Evolutionary conservation across 2,113 vertebrate species (phyloP).

Genomic region (Apaloderma vittatum): DNA sequence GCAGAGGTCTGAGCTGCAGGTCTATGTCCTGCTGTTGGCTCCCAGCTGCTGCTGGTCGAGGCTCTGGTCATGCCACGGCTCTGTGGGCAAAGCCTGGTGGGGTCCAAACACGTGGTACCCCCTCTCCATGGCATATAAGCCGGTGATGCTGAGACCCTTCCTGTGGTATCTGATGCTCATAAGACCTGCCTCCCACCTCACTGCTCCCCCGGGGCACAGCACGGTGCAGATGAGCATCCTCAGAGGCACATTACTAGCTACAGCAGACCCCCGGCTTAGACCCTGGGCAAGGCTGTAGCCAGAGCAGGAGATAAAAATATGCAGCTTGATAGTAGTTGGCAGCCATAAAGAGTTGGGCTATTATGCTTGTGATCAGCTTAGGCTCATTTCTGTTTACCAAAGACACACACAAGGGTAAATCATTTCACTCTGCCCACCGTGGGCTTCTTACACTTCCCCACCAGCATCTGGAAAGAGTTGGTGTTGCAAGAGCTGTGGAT

Average conservation of each 20-base stretch:
- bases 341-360: background rate
- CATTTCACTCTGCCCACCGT: background rate
- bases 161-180: background rate
- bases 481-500: background rate
- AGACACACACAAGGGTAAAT: background rate
- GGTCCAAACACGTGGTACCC: background rate
- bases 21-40: background rate
- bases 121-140: no score
- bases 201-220: background rate
- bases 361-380: background rate
- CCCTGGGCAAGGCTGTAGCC: background rate
- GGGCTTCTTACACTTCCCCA: background rate
- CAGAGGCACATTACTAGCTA: background rate
- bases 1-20: background rate
- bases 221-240: accelerated
- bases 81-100: background rate
- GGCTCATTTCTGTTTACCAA: background rate
- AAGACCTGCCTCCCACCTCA: background rate
- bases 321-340: background rate
- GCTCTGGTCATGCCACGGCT: background rate
- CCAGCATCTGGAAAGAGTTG: background rate
- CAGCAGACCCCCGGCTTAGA: background rate
- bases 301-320: background rate
- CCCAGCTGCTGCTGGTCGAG: background rate
- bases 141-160: background rate